These are phyloP conservation scores for Drosophila burlai DNA, from an alignment of 1,140 invertebrate species.

Conservation along the genomic window DNA sequence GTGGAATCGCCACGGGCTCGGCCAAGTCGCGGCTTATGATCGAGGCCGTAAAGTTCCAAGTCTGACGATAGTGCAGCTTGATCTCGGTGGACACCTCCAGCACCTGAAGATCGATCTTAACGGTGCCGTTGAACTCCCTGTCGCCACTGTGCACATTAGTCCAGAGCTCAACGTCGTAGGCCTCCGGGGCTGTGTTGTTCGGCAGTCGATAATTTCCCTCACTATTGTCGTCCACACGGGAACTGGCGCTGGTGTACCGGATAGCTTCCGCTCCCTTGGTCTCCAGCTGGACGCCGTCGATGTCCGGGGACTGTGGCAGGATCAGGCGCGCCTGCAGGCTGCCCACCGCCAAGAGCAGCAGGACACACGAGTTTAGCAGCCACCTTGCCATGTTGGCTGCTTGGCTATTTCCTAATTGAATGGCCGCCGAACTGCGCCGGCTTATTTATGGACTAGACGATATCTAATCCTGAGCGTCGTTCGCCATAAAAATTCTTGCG, in stretches of 20 bases:
- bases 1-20: neutral
- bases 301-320: conserved; percentile 17
- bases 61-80: conserved; percentile 85
- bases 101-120: conserved; percentile 86
- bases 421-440: neutral
- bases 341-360: conserved; percentile 46
- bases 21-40: conserved; percentile 44
- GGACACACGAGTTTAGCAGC: conserved; percentile 37
- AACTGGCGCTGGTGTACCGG: neutral
- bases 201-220: conserved; percentile 87
- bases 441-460: conserved; percentile 55
- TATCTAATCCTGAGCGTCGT: conserved; percentile 58
- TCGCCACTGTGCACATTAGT: conserved; percentile 87
- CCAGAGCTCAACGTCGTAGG: conserved; percentile 88
- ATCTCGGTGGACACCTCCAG: conserved; percentile 79
- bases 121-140: conserved; percentile 86
- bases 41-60: conserved; percentile 47
- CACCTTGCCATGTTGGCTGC: conserved; percentile 89
- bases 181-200: conserved; percentile 86
- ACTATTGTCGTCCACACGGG: conserved; percentile 62
- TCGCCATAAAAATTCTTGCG: conserved; percentile 55
- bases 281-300: conserved; percentile 51
- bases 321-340: conserved; percentile 49
- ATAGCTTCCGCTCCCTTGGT: conserved; percentile 42
- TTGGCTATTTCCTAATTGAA: conserved; percentile 87